A percentile compares a stretch with the other conserved stretches of the same genome.
Evolutionary conservation across 2,797 vertebrate genomes (phyloP).

Genomic region (Alcedo quadribrachys): DNA sequence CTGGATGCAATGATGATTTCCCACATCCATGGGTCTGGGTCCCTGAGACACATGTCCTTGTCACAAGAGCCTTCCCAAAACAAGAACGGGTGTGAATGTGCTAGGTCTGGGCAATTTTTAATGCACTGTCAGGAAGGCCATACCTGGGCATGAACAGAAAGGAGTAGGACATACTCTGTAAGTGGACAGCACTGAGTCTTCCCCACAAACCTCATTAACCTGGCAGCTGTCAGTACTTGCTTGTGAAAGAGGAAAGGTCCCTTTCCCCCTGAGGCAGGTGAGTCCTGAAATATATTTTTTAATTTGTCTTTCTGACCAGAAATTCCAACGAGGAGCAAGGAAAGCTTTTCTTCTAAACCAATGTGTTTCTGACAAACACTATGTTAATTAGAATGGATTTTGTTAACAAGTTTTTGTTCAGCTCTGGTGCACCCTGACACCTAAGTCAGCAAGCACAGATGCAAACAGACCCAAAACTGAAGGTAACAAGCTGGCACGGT

Average conservation of each 20-base stretch:
- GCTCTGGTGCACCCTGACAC: not conserved
- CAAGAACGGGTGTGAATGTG: not conserved
- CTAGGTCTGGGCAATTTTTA: not conserved
- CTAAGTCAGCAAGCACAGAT: not conserved
- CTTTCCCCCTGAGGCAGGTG: not conserved
- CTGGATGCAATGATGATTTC: not conserved
- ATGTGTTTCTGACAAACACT: not conserved
- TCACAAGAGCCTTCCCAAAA: not conserved
- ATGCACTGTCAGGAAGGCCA: not conserved
- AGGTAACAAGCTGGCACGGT: not conserved
- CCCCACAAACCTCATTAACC: not conserved
- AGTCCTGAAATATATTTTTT: not conserved
- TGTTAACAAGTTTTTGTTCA: not conserved
- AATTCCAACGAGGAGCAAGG: not conserved
- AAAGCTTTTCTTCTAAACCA: not conserved
- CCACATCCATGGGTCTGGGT: not conserved
- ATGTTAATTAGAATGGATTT: not conserved
- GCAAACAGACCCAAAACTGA: not conserved
- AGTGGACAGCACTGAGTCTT: not conserved
- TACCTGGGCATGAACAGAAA: accelerated
- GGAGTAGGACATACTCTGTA: not conserved
- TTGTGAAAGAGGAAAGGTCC: not conserved
- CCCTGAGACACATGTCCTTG: not conserved
- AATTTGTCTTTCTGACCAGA: not conserved
- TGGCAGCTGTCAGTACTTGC: not conserved